Conservation (phyloP, 2,797 vertebrate genomes). For the Choloepus didactylus region DNA sequence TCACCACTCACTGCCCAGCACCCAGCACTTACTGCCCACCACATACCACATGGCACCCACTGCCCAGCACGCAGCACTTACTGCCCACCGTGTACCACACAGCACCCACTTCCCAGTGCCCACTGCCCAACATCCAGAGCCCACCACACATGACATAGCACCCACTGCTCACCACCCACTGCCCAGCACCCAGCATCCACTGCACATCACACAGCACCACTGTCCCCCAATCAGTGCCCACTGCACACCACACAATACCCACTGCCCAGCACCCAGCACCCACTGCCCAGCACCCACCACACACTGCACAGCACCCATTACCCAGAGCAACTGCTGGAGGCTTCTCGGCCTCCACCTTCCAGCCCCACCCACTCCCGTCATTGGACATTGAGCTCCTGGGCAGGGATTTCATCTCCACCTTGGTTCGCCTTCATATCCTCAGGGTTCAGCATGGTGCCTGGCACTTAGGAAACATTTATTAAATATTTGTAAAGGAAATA, state of each 20-base stretch:
- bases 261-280: background rate
- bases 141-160: too few relatives aligned
- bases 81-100: too few relatives aligned
- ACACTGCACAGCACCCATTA: too few relatives aligned
- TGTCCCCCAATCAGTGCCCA: too few relatives aligned
- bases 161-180: too few relatives aligned
- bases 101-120: too few relatives aligned
- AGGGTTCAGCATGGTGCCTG: background rate
- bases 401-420: background rate
- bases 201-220: too few relatives aligned
- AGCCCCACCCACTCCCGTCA: rapidly evolving
- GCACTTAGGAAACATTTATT: background rate
- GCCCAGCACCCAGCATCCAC: background rate
- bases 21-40: background rate
- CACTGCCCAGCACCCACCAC: background rate
- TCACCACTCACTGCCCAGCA: too few relatives aligned
- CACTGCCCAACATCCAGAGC: background rate
- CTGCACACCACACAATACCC: too few relatives aligned
- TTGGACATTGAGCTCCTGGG: background rate
- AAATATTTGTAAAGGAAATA: background rate
- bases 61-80: too few relatives aligned
- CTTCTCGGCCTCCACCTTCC: rapidly evolving
- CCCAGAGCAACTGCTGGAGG: background rate
- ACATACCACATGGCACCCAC: too few relatives aligned
- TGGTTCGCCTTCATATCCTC: background rate